Base-by-base conservation (phyloP, 2,113 vertebrate species). In the Monopterus albus region DNA sequence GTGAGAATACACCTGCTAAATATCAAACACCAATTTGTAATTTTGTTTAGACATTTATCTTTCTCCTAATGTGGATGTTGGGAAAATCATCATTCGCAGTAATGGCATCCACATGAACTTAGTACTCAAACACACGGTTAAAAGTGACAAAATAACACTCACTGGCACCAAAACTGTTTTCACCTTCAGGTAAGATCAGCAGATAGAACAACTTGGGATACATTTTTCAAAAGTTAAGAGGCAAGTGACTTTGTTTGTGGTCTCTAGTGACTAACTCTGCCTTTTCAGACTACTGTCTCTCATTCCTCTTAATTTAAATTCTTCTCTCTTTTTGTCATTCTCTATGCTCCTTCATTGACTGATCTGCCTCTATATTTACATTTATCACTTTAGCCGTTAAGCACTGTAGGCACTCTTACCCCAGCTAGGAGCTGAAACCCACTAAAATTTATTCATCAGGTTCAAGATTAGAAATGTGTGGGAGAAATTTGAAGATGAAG, bases 381-480 rank as follows among this genome's bases (percentile, higher is more conserved):
- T 83, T 84, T 51, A 87, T 78, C 74, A 76, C 72, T 78, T 75
- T 53, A 62, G 72, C 79, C 67, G 26, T 76, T 66, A 75, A 51
- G 52, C 55, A n/a, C n/a, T n/a, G n/a, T n/a, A 61, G 73, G 13
- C 53, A 38, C 56, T 38, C 68, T 61, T 39, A 42, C 66, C 69
- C 65, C 21, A 21, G 70, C 64, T 61, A 42, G 12, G 9, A 72
- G 75, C 73, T 82, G 69, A 79, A 81, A 81, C 39, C 65, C 38
- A 17, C 20, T 31, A 14, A 59, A 66, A 70, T 89, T 52, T 73
- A 81, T 88, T 87, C 65, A 47, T 70, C 46, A 23, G 21, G 42
- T 5, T 49, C 18, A 45, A 64, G 79, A 75, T 84, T 84, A 75
- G 21, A 58, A 75, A 53, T 20, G 63, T 3, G 43, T 42, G 31